These are phyloP conservation scores for Siniperca chuatsi DNA, from an alignment of 2,113 vertebrate species.

Conservation along the genomic window DNA sequence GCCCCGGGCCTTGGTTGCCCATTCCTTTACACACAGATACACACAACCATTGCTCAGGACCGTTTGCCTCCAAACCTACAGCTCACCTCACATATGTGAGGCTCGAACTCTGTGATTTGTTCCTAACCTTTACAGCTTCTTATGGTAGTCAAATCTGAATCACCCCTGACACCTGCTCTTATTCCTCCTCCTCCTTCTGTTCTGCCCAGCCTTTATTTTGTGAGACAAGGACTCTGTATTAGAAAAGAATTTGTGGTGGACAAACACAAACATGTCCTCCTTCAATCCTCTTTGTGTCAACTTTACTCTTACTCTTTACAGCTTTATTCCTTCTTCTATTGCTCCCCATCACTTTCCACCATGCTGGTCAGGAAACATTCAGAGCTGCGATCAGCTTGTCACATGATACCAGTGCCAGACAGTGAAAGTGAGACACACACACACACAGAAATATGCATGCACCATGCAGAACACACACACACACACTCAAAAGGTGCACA, in stretches of 20 bases:
- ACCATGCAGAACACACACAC: neutral
- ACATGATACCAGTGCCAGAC: slow-evolving; percentile 43
- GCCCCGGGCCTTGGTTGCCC: neutral
- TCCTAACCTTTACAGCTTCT: neutral
- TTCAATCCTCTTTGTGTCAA: neutral
- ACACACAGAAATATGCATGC: slow-evolving; percentile 9
- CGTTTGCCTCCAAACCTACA: neutral
- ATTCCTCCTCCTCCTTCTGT: neutral
- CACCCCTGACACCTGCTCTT: neutral
- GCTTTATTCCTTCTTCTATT: neutral
- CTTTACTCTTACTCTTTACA: neutral
- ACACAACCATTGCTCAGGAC: neutral
- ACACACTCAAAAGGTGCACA: neutral
- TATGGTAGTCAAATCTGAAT: neutral
- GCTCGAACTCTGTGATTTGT: neutral
- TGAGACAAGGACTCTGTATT: neutral
- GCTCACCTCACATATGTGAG: neutral
- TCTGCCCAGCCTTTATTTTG: neutral
- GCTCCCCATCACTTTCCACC: neutral
- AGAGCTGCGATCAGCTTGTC: neutral
- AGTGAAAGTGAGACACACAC: slow-evolving; percentile 37
- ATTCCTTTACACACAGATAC: neutral
- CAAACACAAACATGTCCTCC: neutral
- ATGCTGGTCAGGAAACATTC: neutral
- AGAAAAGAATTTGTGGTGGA: neutral